phyloP scores from a whole-genome alignment of 2,888 invertebrate species.

The Drosophila lutescens region DNA sequence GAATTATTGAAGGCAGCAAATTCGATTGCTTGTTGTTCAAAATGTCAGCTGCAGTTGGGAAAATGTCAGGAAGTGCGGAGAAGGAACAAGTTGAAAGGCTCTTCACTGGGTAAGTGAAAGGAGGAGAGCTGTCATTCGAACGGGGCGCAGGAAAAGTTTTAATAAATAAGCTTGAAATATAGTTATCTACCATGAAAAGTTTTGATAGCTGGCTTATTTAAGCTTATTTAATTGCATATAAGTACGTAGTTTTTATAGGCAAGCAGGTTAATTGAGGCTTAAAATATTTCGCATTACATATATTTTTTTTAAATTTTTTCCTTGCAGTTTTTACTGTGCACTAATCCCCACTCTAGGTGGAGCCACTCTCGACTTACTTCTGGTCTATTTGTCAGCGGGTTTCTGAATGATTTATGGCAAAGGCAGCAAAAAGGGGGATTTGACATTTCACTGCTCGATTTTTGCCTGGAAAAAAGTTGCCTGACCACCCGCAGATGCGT shows the following conservation, averaged over 20 bases:
- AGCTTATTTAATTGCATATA: too few relatives aligned
- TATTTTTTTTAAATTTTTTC: background rate
- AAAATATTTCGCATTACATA: too few relatives aligned
- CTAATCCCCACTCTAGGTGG: constrained; percentile 13
- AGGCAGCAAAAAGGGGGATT: constrained; percentile 1
- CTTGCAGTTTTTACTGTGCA: background rate
- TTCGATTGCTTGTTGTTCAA: constrained; percentile 30
- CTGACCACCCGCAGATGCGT: constrained; percentile 53
- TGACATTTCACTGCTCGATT: constrained; percentile 41
- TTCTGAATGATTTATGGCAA: constrained; percentile 39
- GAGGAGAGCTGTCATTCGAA: background rate
- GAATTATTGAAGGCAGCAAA: constrained; percentile 44
- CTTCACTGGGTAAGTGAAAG: background rate
- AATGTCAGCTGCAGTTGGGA: constrained; percentile 39
- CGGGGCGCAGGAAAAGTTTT: constrained; percentile 4
- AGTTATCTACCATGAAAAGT: constrained; percentile 5
- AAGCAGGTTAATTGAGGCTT: background rate
- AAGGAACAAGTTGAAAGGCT: constrained; percentile 10
- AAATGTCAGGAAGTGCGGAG: background rate
- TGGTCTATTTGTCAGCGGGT: constrained; percentile 38
- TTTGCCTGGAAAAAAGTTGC: constrained; percentile 27
- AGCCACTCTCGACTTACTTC: constrained; percentile 24
- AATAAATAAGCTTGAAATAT: constrained; percentile 13
- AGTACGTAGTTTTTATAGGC: background rate
- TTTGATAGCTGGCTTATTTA: background rate